These are phyloP conservation scores for Agrotis ipsilon DNA, from an alignment of 2,888 invertebrate genomes.

Conservation along the genomic window DNA sequence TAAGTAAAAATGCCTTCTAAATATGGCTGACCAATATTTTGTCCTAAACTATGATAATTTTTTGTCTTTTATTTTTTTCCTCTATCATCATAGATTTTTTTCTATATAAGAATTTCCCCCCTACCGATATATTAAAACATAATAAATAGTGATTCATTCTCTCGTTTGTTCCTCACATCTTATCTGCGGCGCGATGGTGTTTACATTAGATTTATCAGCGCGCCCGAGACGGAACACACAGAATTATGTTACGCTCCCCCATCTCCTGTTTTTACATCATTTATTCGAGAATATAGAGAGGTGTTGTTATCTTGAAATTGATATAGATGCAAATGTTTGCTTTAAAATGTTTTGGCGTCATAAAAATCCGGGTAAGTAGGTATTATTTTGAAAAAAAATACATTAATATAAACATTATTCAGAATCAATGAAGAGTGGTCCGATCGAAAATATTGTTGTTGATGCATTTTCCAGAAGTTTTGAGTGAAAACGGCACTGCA, in stretches of 20 bases:
- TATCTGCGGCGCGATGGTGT: slow-evolving; percentile 69
- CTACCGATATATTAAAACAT: slow-evolving; percentile 58
- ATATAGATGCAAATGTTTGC: slow-evolving; percentile 61
- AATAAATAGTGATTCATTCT: slow-evolving; percentile 68
- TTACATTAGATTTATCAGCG: slow-evolving; percentile 82
- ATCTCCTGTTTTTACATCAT: slow-evolving; percentile 79
- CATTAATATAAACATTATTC: no score
- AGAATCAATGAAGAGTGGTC: no score
- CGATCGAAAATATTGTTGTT: no score
- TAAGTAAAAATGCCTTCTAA: background rate
- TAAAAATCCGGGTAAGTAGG: background rate
- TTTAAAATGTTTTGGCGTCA: background rate
- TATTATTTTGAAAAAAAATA: no score
- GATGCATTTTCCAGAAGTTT: no score
- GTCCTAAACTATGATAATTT: no score
- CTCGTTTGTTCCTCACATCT: slow-evolving; percentile 60
- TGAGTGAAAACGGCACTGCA: no score
- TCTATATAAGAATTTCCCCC: slow-evolving; percentile 15
- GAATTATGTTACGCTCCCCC: slow-evolving; percentile 79
- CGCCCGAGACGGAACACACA: slow-evolving; percentile 73
- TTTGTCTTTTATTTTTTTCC: background rate
- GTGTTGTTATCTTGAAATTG: slow-evolving; percentile 71
- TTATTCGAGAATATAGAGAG: slow-evolving; percentile 73
- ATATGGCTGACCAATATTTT: background rate
- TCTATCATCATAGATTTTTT: slow-evolving; percentile 14